phyloP scores from a whole-genome alignment of 2,888 invertebrate species.

The Apodemia duryi region DNA sequence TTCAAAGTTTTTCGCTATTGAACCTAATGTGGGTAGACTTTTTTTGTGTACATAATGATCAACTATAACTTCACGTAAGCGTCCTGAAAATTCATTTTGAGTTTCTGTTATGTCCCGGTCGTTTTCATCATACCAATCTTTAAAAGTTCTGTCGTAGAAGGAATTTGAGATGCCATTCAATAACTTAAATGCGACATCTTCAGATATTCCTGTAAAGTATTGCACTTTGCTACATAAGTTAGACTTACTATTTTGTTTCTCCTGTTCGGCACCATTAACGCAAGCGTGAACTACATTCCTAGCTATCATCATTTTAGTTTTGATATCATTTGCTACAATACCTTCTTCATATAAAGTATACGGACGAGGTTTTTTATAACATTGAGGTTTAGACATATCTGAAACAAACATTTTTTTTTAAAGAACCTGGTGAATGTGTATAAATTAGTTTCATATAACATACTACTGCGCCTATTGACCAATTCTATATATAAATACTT shows the following conservation, averaged over 20 bases:
- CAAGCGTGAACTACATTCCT: slow-evolving; percentile 16
- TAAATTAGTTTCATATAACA: no score
- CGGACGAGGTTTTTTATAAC: not conserved
- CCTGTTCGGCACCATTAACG: not conserved
- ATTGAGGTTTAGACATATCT: slow-evolving; percentile 5
- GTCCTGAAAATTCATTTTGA: not conserved
- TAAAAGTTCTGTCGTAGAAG: not conserved
- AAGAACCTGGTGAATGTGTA: no score
- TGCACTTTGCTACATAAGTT: not conserved
- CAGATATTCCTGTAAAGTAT: slow-evolving; percentile 3
- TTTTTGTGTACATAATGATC: slow-evolving; percentile 6
- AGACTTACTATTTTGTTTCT: not conserved
- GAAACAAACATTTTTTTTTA: slow-evolving; percentile 1
- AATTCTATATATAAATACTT: no score
- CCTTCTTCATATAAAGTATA: not conserved
- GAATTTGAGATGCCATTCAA: not conserved
- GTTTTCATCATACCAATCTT: slow-evolving; percentile 1
- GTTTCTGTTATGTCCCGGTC: not conserved
- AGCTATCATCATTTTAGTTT: slow-evolving; percentile 5
- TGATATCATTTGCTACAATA: slow-evolving; percentile 8
- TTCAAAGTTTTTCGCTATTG: not conserved
- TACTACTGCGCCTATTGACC: no score
- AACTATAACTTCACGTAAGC: not conserved
- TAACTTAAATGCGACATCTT: not conserved
- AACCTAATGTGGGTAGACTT: not conserved